Evolutionary conservation across 2,113 vertebrate species (phyloP).

Genomic region (human (Homo sapiens)): DNA sequence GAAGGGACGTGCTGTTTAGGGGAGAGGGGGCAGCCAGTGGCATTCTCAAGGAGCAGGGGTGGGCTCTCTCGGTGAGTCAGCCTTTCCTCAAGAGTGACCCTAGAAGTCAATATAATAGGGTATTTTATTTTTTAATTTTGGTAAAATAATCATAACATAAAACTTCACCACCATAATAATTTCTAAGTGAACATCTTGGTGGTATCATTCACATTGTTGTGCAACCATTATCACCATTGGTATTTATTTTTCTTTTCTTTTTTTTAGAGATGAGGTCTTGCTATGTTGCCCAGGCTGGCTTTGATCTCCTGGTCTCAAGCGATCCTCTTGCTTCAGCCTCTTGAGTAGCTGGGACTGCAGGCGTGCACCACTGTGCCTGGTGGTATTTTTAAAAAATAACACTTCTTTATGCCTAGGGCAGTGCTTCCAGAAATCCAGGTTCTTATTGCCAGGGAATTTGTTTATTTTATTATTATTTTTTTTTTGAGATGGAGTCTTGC

Average conservation of each 20-base stretch:
- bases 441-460: neutral
- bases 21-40: too few relatives aligned
- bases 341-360: too few relatives aligned
- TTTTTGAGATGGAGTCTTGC: too few relatives aligned
- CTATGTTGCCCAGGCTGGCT: neutral
- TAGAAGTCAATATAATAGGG: neutral
- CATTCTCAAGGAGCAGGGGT: neutral
- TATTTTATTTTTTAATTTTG: neutral
- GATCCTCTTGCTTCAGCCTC: too few relatives aligned
- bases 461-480: too few relatives aligned
- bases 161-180: too few relatives aligned
- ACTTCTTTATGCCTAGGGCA: neutral
- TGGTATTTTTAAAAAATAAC: fast-evolving
- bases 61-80: neutral
- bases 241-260: neutral
- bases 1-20: fast-evolving
- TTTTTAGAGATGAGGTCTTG: neutral
- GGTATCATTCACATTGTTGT: neutral
- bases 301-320: too few relatives aligned
- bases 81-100: neutral
- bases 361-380: too few relatives aligned
- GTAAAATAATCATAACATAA: neutral
- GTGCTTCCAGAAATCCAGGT: neutral
- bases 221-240: fast-evolving
- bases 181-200: neutral